Evolutionary conservation across 2,888 invertebrate species (phyloP), one percentile per base, ranked within the genome.

Genomic region (Lasiommata megera): DNA sequence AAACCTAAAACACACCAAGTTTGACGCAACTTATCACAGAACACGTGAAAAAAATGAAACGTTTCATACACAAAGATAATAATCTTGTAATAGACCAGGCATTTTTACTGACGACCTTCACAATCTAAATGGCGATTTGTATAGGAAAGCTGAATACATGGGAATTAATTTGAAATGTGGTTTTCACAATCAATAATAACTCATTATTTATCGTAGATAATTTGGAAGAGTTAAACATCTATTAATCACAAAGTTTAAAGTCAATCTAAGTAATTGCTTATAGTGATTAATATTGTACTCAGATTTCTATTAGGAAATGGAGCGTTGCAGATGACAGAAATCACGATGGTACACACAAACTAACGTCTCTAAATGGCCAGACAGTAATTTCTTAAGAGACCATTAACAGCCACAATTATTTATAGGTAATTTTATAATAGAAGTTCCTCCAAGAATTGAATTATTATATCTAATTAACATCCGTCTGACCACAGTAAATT

Each of bases 111-210:
- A 56, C 28, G 59, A 46, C 36, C 44, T 54, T 34, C 55, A 50
- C 28, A 38, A 44, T 56, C 44, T 58, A 57, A 52, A 63, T 56
- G 41, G 34, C 34, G 38, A 31, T n/a, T 51, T 17, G 14, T 29
- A 57, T 6, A 29, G 46, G 60, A 63, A 63, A 66, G 63, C 63
- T 63, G 58, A 64, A 66, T 57, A 66, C 64, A 66, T 40, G 31
- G 34, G 48, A 7, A 34, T 11, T 43, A 16, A 14, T 8, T 29
- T 6, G 6, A 46, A 31, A 9, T 29, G 11, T 17, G 9, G 18
- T 3, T 14, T 52, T 12, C 31, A 37, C 23, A 40, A 55, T 12
- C 17, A 14, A 17, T 29, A 9, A 52, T 46, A 31, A 58, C 46
- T 58, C 40, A 56, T 11, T 16, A 5, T 23, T 41, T n/a, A 34